Base-by-base conservation (phyloP, 2,113 vertebrate genomes). In the Crotalus horridus region DNA sequence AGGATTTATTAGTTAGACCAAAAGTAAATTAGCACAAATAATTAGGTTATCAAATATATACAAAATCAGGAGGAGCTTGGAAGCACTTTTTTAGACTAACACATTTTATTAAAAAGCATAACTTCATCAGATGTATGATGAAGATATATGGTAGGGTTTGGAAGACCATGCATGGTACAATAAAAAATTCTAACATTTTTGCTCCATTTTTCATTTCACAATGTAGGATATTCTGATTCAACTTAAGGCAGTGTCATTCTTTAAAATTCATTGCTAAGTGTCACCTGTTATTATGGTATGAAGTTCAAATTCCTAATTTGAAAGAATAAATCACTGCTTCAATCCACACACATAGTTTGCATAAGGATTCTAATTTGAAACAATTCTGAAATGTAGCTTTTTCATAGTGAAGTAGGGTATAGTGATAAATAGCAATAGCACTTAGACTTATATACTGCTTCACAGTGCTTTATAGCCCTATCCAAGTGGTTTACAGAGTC, bases 291-390 rank as follows among this genome's bases (percentile, higher is more conserved):
- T 94, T 64, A 86, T 51, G 8, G 8, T 51, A 51, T 46, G 92
- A 93, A 91, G 90, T 91, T 93, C 94, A 92, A 93, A 95, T 94
- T 92, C 91, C 48, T 94, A 91, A 56, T 93, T 21, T 94, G 92
- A 95, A 95, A 95, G 54, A 90, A 92, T 95, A 85, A 86, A 58
- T 95, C 87, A 61, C 91, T 91, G 33, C 85, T 94, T 87, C 88
- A 39, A 58, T 89, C 59, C 15, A 61, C 46, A 95, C 4, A 55
- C 89, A 54, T 33, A 90, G 85, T 92, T 81, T 91, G 24, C 58
- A 51, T 53, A 89, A 94, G 33, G 92, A 94, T 95, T 95, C 92
- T 91, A 94, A 90, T 59, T 94, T 94, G 85, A 95, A 94, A 93
- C 93, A 93, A 20, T 81, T 24, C 29, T 53, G 53, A 85, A n/a